Evolutionary conservation across 2,888 invertebrate species (phyloP).

Genomic region (Venusia cambrica): DNA sequence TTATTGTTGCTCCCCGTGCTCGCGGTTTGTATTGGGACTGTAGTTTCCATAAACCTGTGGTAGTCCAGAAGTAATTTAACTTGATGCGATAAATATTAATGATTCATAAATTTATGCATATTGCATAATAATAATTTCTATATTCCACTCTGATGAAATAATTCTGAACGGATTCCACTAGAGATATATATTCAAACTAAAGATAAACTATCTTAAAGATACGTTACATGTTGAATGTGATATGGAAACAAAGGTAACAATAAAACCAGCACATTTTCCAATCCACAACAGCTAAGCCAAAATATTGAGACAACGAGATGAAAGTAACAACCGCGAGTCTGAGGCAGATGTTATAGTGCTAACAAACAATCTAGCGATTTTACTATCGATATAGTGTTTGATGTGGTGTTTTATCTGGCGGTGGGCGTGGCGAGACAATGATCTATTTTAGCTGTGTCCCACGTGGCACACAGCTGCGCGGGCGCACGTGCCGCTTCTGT

Average conservation of each 20-base stretch:
- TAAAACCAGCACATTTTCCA: constrained; percentile 21
- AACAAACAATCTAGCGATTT: constrained; percentile 63
- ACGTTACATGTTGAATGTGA: too few relatives aligned
- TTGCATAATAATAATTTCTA: too few relatives aligned
- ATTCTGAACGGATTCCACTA: too few relatives aligned
- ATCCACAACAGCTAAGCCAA: constrained; percentile 30
- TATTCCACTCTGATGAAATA: too few relatives aligned
- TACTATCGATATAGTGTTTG: constrained; percentile 62
- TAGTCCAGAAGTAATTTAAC: too few relatives aligned
- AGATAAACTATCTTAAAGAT: too few relatives aligned
- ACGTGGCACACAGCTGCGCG: constrained; percentile 77
- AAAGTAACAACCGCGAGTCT: constrained; percentile 39
- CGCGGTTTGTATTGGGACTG: too few relatives aligned
- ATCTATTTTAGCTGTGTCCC: constrained; percentile 75
- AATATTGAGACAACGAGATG: constrained; percentile 39
- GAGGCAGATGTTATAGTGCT: constrained; percentile 32
- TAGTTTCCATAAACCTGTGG: too few relatives aligned
- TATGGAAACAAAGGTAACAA: constrained; percentile 12
- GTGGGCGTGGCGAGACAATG: constrained; percentile 78
- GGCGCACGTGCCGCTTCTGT: constrained; percentile 67
- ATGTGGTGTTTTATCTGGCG: constrained; percentile 76
- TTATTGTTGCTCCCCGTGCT: too few relatives aligned
- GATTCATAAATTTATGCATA: too few relatives aligned
- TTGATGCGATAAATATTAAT: too few relatives aligned
- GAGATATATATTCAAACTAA: too few relatives aligned